Evolutionary conservation across 2,888 invertebrate species (phyloP).

Genomic region (Stomorhina lunata): DNA sequence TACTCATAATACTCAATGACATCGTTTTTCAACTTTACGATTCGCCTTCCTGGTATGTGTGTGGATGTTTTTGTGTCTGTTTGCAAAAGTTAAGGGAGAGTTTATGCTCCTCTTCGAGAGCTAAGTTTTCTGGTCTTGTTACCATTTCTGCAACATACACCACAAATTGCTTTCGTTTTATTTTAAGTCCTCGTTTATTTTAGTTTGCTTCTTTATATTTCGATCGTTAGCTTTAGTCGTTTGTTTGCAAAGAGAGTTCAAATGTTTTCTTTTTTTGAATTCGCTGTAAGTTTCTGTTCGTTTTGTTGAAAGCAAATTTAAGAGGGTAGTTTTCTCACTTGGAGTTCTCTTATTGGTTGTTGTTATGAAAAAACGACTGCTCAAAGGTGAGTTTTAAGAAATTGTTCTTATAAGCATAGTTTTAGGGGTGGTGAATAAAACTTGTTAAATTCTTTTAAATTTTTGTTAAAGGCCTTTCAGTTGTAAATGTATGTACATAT

Average conservation of each 20-base stretch:
- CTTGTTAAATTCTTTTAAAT: too few species aligned
- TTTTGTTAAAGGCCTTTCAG: too few species aligned
- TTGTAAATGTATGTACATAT: too few species aligned
- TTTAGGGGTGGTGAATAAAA: not conserved
- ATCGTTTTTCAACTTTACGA: conserved; percentile 55
- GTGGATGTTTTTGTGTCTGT: not conserved
- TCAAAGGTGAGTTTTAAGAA: not conserved
- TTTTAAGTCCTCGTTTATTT: conserved; percentile 23
- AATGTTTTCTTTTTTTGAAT: not conserved
- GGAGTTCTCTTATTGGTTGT: not conserved
- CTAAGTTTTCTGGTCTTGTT: not conserved
- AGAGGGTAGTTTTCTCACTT: not conserved
- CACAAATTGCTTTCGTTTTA: conserved; percentile 41
- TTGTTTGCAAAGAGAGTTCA: not conserved
- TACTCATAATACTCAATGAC: conserved; percentile 59
- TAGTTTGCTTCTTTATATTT: not conserved
- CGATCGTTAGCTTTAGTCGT: conserved; percentile 24
- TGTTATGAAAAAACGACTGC: not conserved
- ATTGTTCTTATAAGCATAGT: not conserved
- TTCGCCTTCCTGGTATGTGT: conserved; percentile 66
- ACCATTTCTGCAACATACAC: conserved; percentile 45
- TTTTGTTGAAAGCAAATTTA: not conserved
- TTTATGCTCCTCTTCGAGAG: conserved; percentile 8
- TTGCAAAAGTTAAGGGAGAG: not conserved
- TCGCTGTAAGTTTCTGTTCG: conserved; percentile 6